A percentile compares a stretch with the other conserved stretches of the same genome.
phyloP scores from a whole-genome alignment of 2,888 invertebrate species.

The Plebejus anna region DNA sequence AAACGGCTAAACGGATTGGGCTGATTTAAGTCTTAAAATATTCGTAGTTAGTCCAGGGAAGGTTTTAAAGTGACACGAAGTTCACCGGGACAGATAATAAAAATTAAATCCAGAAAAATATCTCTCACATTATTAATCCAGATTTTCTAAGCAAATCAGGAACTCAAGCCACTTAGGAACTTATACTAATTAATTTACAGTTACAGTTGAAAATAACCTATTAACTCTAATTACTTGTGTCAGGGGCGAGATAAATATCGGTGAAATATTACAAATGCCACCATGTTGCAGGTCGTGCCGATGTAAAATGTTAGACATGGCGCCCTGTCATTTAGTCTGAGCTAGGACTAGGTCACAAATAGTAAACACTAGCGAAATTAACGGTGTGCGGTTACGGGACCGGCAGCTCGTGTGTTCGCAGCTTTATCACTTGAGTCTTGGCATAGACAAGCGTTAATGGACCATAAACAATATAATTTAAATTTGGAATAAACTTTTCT shows the following conservation, averaged over 20 bases:
- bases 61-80: too few species aligned
- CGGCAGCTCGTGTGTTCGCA: conserved; percentile 36
- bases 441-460: conserved; percentile 34
- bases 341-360: conserved; percentile 35
- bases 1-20: too few species aligned
- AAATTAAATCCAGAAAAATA: not conserved
- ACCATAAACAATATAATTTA: conserved; percentile 21
- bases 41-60: too few species aligned
- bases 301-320: conserved; percentile 18
- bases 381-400: conserved; percentile 41
- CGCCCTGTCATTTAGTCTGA: conserved; percentile 25
- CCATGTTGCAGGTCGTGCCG: not conserved
- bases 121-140: too few species aligned
- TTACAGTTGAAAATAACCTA: not conserved
- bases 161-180: not conserved
- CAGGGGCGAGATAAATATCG: conserved; percentile 1
- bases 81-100: too few species aligned
- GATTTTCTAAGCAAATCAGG: not conserved
- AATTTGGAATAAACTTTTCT: conserved; percentile 13
- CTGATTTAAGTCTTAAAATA: too few species aligned
- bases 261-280: conserved; percentile 19
- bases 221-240: conserved; percentile 7
- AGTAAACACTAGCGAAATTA: conserved; percentile 28
- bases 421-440: conserved; percentile 41
- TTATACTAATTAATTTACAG: not conserved